Base-by-base conservation (phyloP, 2,888 invertebrate species). In the Acrocyrtus sp. region DNA sequence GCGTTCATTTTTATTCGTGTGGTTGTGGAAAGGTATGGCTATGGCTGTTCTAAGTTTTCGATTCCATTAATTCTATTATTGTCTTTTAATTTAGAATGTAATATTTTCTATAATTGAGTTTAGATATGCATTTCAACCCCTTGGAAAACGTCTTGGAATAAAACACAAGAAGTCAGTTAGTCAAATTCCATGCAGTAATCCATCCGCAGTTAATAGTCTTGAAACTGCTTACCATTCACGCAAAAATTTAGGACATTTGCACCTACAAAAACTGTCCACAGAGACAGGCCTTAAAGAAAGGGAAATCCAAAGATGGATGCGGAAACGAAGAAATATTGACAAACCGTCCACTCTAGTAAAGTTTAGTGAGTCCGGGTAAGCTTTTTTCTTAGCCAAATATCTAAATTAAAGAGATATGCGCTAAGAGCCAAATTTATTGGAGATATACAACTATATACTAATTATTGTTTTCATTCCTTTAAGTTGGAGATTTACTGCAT, bases 301-400 rank as follows among this genome's bases (percentile, higher is more conserved):
- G 66, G 93, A 95, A 85, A 91, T 96, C 75, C 94, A 96, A 84
- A 87, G 96, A 81, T 97, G 96, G 96, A 89, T 96, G 86, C 88
- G 96, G 78, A 86, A 92, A 72, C 88, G 96, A 66, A 88, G 91
- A 78, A 90, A 91, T 61, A 93, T 94, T 85, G 94, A 94, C 82
- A 94, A 92, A 84, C 95, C 96, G 0, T 93, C 94, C 26, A 93
- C 92, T 3, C 87, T 96, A 81, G 90, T 91, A 56, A 96, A 96
- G 85, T 97, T 97, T 86, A 92, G 92, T 83, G 96, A 97, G 86
- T 94, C 92, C 83, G 89, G 92, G 85, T 87, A 78, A 77, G 80
- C 74, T 17, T 6, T 39, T 39, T 19, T 39, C 39, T 39, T 39
- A 12, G 39, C n/a, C n/a, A n/a, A n/a, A n/a, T n/a, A n/a, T n/a